Evolutionary conservation across 1,140 invertebrate genomes (phyloP).

Genomic region (Rhyzopertha dominica): DNA sequence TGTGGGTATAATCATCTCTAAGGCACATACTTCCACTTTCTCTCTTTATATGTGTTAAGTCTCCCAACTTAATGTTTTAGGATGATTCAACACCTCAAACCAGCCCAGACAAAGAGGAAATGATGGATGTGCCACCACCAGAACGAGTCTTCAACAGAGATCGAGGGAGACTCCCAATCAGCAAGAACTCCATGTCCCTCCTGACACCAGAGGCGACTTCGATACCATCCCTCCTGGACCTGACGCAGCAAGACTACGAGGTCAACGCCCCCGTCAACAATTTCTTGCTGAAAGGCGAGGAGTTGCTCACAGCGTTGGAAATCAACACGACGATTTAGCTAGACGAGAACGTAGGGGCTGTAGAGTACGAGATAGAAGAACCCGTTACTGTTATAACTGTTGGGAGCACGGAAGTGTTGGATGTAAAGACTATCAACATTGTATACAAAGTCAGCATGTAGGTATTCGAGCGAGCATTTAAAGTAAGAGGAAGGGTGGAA

Average conservation of each 20-base stretch:
- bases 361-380: no score
- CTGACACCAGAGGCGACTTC: conserved; percentile 41
- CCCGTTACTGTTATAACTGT: no score
- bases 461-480: no score
- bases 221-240: conserved; percentile 47
- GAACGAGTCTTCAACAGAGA: conserved; percentile 1
- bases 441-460: no score
- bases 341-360: no score
- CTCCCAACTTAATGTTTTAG: conserved; percentile 12
- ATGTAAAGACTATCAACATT: no score
- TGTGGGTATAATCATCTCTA: no score
- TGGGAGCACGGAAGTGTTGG: no score
- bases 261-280: conserved; percentile 52
- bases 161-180: conserved; percentile 17
- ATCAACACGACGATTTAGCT: conserved; percentile 33
- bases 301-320: conserved; percentile 51
- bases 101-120: conserved; percentile 7
- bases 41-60: no score
- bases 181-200: conserved; percentile 44
- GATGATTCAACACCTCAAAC: conserved; percentile 17
- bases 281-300: conserved; percentile 49
- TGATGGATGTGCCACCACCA: not conserved
- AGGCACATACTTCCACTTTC: no score
- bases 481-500: no score
- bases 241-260: conserved; percentile 53